Conservation (phyloP, 92 coral and sea anemone species). For the Zoanthus solanderi region DNA sequence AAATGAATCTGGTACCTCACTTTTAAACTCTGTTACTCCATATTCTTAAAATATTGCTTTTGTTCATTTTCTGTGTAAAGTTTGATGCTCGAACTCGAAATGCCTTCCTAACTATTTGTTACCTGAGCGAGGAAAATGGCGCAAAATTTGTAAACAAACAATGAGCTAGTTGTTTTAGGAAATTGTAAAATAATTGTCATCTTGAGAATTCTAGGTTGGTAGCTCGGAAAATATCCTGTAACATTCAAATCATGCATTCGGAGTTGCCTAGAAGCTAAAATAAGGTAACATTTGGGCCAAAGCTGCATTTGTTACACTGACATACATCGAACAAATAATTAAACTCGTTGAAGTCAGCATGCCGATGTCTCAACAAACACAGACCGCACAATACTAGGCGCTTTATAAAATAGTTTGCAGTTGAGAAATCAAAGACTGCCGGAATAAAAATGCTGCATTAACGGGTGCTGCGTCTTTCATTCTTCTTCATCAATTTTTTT, state of each 20-base stretch:
- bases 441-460: not conserved
- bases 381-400: not conserved
- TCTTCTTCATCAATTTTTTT: not conserved
- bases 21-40: not conserved
- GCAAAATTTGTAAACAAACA: slow-evolving; percentile 13
- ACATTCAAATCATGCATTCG: not conserved
- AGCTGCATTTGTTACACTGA: slow-evolving; percentile 8
- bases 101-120: slow-evolving; percentile 27
- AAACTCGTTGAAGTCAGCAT: not conserved
- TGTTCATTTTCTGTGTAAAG: not conserved
- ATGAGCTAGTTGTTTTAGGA: not conserved
- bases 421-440: not conserved
- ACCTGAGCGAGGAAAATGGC: slow-evolving; percentile 44
- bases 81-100: not conserved
- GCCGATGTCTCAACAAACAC: not conserved
- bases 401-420: not conserved
- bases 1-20: not conserved
- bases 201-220: not conserved
- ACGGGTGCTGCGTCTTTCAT: not conserved
- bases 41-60: no score
- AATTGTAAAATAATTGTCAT: slow-evolving; percentile 2
- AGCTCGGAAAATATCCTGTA: not conserved
- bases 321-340: not conserved
- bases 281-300: not conserved
- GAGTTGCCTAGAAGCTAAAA: not conserved